Evolutionary conservation across 2,797 vertebrate genomes (phyloP).

Genomic region (Enteromius thamalakanensis): DNA sequence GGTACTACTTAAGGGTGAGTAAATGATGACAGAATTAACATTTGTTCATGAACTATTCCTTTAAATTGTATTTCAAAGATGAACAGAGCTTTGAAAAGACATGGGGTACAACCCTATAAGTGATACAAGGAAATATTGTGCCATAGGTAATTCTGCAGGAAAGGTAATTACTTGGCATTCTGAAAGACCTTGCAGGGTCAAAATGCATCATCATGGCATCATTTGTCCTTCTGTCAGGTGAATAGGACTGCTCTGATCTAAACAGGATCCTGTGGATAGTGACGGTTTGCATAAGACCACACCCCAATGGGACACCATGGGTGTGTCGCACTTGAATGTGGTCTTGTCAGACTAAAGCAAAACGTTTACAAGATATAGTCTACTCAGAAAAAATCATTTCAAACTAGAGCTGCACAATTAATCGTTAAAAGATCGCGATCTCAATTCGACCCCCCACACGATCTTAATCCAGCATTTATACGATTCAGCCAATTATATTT

Average conservation of each 20-base stretch:
- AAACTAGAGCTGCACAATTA: no score
- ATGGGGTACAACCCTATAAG: no score
- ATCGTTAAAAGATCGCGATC: no score
- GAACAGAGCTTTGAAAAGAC: no score
- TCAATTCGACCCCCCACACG: no score
- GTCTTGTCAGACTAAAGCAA: slow-evolving; percentile 47
- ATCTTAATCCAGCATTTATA: no score
- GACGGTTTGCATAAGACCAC: slow-evolving; percentile 46
- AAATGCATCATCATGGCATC: slow-evolving; percentile 3
- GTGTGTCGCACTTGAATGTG: slow-evolving; percentile 43
- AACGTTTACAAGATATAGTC: slow-evolving; percentile 51
- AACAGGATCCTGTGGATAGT: slow-evolving; percentile 46
- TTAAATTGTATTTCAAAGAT: no score
- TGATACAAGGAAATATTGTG: not conserved
- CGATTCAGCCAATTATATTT: no score
- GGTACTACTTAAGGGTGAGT: no score
- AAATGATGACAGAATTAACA: no score
- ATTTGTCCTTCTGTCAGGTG: slow-evolving; percentile 52
- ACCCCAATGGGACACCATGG: slow-evolving; percentile 10
- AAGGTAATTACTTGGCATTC: not conserved
- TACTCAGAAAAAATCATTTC: not conserved
- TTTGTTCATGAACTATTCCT: no score
- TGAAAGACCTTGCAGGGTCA: not conserved
- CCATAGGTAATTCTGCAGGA: not conserved
- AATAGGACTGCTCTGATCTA: slow-evolving; percentile 56